Evolutionary conservation across 2,888 invertebrate species (phyloP).

Genomic region (Smittia sp.): DNA sequence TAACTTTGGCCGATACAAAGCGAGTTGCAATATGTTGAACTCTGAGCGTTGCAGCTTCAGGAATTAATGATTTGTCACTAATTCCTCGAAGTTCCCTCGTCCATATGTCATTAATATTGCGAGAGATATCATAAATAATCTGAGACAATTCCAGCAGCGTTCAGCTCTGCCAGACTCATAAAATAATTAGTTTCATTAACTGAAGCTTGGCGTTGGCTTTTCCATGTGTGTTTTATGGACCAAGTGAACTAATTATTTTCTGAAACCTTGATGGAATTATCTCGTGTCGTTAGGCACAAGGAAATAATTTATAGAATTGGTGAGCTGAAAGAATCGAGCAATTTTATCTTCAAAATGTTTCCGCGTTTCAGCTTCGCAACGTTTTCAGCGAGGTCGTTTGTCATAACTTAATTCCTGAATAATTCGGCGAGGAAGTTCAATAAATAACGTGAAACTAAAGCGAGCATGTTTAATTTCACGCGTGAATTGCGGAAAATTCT

Average conservation of each 20-base stretch:
- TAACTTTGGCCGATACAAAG: too few relatives aligned
- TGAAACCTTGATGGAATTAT: constrained; percentile 35
- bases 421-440: not conserved
- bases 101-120: not conserved
- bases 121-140: not conserved
- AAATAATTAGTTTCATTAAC: constrained; percentile 27
- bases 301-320: not conserved
- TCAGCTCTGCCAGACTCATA: not conserved
- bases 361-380: not conserved
- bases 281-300: constrained; percentile 30
- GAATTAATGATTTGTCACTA: not conserved
- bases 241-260: constrained; percentile 39
- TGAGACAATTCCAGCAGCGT: not conserved
- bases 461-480: constrained; percentile 38
- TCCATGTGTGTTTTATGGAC: constrained; percentile 5
- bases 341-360: not conserved
- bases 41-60: not conserved
- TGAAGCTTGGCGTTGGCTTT: not conserved
- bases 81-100: not conserved
- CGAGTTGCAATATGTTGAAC: not conserved
- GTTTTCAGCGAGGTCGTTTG: not conserved
- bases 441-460: constrained; percentile 12
- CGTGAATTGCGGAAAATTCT: constrained; percentile 36
- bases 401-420: not conserved
- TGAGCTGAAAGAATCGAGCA: not conserved